A percentile compares a stretch with the other conserved stretches of the same genome.
phyloP scores from a whole-genome alignment of 1,140 invertebrate species.

The Hetaerina americana region DNA sequence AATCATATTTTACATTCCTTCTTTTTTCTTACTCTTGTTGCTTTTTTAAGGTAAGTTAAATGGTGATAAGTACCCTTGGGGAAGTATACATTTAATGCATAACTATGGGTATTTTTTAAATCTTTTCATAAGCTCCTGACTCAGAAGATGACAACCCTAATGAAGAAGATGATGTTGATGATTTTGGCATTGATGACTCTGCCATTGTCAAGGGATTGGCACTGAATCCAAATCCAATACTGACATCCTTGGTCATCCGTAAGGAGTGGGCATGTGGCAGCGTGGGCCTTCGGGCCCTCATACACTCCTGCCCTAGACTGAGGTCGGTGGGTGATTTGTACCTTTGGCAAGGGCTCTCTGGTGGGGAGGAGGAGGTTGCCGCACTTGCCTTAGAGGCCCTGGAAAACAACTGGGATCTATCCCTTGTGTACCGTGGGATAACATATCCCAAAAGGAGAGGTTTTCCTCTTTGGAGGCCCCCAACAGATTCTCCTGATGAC shows the following conservation, averaged over 20 bases:
- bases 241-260: neutral
- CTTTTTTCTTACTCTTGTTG: too few species aligned
- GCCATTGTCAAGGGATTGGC: neutral
- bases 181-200: neutral
- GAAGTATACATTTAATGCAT: too few species aligned
- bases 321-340: slow-evolving; percentile 3
- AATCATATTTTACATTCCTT: too few species aligned
- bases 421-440: neutral
- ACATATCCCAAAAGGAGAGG: neutral
- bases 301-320: neutral
- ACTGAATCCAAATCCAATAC: neutral
- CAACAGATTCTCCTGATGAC: neutral
- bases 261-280: neutral
- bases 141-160: neutral
- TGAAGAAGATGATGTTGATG: neutral
- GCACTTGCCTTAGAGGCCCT: neutral
- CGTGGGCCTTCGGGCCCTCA: neutral
- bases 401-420: neutral
- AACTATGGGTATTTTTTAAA: too few species aligned
- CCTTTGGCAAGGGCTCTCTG: neutral
- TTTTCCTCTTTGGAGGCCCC: neutral
- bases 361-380: neutral
- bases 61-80: too few species aligned
- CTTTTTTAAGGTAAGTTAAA: too few species aligned
- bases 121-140: too few species aligned